These are phyloP conservation scores for Chunga burmeisteri DNA, from an alignment of 2,113 vertebrate species.

Conservation along the genomic window DNA sequence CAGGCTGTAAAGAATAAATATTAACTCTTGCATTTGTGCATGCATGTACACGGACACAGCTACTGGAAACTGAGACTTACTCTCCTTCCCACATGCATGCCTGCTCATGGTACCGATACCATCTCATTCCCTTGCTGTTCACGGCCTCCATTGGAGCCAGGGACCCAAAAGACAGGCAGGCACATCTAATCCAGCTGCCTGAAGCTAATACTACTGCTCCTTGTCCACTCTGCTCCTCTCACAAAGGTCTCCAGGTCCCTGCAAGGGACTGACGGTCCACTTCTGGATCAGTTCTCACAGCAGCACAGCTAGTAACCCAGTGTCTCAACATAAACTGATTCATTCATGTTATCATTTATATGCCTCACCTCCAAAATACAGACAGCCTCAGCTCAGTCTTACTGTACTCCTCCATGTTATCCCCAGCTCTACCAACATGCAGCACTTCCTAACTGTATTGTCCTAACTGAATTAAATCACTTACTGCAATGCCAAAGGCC, in stretches of 20 bases:
- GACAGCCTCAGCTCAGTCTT: neutral
- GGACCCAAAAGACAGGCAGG: neutral
- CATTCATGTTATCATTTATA: neutral
- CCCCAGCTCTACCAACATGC: neutral
- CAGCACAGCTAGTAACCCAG: neutral
- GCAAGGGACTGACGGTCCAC: neutral
- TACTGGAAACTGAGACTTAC: neutral
- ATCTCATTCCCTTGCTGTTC: neutral
- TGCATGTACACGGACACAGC: accelerated
- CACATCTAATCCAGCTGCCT: neutral
- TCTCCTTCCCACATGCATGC: accelerated
- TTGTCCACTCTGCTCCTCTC: neutral
- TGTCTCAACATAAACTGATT: neutral
- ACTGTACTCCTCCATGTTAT: neutral
- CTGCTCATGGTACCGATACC: neutral
- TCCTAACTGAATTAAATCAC: neutral
- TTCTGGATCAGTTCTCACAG: neutral
- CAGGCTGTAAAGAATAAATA: neutral
- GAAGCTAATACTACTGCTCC: neutral
- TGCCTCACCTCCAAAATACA: neutral
- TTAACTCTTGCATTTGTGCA: neutral
- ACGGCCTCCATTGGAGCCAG: neutral
- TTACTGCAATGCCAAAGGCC: neutral
- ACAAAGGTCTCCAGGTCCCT: neutral
- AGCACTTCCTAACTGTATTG: neutral